Percentiles rank a stretch among this genome's conserved stretches.
These are phyloP conservation scores for Progne subis DNA, from an alignment of 2,113 vertebrate genomes.

Conservation along the genomic window DNA sequence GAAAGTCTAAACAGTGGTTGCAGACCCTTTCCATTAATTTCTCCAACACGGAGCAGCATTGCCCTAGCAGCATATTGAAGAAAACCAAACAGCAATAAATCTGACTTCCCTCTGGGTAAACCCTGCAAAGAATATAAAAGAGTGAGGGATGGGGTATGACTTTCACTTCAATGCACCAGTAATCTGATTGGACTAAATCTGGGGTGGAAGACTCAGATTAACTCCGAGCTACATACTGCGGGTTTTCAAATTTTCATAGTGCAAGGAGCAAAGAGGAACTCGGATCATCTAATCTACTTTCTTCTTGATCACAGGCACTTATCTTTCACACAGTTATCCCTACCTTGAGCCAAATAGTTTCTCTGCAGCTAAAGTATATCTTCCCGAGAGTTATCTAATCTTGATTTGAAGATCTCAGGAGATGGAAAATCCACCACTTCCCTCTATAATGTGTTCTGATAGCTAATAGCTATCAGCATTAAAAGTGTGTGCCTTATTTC, in stretches of 20 bases:
- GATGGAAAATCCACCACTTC: constrained; percentile 58
- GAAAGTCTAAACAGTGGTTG: background rate
- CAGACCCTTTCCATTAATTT: background rate
- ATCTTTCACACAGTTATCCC: constrained; percentile 38
- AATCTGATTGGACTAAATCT: constrained; percentile 23
- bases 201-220: constrained; percentile 25
- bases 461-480: constrained; percentile 64
- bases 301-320: constrained; percentile 43
- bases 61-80: background rate
- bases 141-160: background rate
- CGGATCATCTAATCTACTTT: constrained; percentile 55
- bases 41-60: background rate
- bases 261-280: constrained; percentile 8
- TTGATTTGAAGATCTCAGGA: constrained; percentile 63
- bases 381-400: constrained; percentile 51
- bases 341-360: constrained; percentile 47
- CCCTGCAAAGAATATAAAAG: background rate
- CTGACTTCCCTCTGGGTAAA: background rate
- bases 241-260: constrained; percentile 10
- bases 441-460: constrained; percentile 50
- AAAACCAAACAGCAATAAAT: constrained; percentile 5
- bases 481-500: constrained; percentile 58
- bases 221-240: background rate
- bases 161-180: background rate
- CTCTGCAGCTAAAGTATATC: constrained; percentile 42